Base-by-base conservation (phyloP, 2,797 vertebrate genomes). In the Danio choprae region DNA sequence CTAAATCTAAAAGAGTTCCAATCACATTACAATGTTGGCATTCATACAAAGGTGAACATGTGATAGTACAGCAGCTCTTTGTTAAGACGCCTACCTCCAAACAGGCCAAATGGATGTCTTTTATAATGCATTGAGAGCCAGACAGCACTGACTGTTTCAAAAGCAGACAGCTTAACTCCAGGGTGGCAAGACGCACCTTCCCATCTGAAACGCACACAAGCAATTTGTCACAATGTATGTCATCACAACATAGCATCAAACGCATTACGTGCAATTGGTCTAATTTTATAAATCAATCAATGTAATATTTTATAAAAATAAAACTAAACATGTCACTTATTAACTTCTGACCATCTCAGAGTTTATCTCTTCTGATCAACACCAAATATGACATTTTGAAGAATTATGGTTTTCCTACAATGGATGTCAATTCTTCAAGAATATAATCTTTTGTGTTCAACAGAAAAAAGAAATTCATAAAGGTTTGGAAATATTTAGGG, bases 81-180 rank as follows among this genome's bases (percentile, higher is more conserved):
- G 8, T 10, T 15, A n/a, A 11, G 46, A 56, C 0, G 5, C 55
- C 4, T 85, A 99, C 98, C 94, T 98, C 98, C 80, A 99, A 89
- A 82, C 98, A 99, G 85, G 97, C 97, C 83, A 98, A 93, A 82
- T 99, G 98, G 59, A 99, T 94, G 0, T 96, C 97, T 89, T 98
- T 99, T 83, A 99, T 96, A 82, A 98, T 94, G 71, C 97, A 98
- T 79, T 90, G 86, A 0, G 70, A 89, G 84, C 91, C 93, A 68
- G 95, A 94, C 50, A 97, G 90, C 6, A 98, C 98, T 0, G 98
- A 95, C 88, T 97, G 97, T 88, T 97, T 99, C 38, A 99, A 86
- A 69, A 99, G 92, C 3, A 99, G 91, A 86, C 98, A 99, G 89
- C 94, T 95, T 41, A 99, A 95, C 87, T 99, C 98, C 87, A 99